phyloP scores from a whole-genome alignment of 2,113 vertebrate genomes.

The Pavo muticus region DNA sequence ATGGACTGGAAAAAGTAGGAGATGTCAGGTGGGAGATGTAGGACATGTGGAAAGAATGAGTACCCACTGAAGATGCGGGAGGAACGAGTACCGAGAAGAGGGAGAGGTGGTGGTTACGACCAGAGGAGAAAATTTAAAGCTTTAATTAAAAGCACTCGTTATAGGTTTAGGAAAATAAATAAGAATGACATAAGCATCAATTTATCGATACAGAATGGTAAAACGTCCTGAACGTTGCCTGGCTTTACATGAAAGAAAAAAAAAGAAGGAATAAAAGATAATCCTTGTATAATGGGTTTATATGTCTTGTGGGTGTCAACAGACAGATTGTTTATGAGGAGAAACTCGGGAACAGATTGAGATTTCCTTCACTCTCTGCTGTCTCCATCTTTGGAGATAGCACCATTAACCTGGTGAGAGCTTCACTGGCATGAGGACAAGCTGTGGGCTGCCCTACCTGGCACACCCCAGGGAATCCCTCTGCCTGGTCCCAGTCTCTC shows the following conservation, averaged over 20 bases:
- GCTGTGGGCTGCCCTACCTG: not conserved
- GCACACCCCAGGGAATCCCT: not conserved
- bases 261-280: not conserved
- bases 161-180: not conserved
- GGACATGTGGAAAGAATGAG: no score
- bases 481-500: not conserved
- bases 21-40: not conserved
- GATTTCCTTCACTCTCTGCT: not conserved
- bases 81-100: not conserved
- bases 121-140: not conserved
- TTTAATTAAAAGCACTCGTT: not conserved
- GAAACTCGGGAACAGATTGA: not conserved
- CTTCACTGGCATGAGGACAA: not conserved
- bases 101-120: not conserved
- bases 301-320: fast-evolving
- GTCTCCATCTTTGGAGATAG: not conserved
- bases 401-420: fast-evolving
- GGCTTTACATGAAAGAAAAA: not conserved
- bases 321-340: not conserved
- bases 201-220: not conserved
- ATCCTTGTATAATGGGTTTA: not conserved
- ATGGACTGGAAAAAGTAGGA: not conserved
- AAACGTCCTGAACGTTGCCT: not conserved
- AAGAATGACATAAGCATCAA: not conserved
- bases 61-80: not conserved